Percentiles rank a stretch among this genome's conserved stretches.
Conservation (phyloP, 2,113 vertebrate genomes). For the Platysteira castanea region DNA sequence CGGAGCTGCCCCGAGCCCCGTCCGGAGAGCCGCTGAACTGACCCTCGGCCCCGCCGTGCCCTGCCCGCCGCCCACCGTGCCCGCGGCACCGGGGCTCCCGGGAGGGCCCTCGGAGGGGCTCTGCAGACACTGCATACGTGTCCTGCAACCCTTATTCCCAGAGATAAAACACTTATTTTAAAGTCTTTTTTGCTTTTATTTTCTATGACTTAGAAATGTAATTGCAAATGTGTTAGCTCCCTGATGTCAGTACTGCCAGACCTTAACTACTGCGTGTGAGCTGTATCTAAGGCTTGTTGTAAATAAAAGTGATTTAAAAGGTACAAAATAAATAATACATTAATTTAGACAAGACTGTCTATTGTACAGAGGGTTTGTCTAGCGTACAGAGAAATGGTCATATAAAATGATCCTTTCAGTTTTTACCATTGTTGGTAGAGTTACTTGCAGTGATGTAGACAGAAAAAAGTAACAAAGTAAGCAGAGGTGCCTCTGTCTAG, state of each 20-base stretch:
- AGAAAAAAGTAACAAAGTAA: not conserved
- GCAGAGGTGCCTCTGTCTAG: not conserved
- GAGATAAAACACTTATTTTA: conserved; percentile 56
- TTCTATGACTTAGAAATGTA: conserved; percentile 49
- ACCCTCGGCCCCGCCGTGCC: not conserved
- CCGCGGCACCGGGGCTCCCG: not conserved
- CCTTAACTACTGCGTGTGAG: conserved; percentile 54
- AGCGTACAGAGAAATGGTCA: not conserved
- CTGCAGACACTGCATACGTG: conserved; percentile 4
- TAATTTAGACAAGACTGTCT: conserved; percentile 53
- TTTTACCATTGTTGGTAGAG: not conserved
- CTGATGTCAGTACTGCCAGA: conserved; percentile 44
- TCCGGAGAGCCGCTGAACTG: not conserved
- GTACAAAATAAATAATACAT: conserved; percentile 63
- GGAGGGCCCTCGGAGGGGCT: not conserved
- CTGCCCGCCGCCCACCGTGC: not conserved
- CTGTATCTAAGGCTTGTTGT: conserved; percentile 68
- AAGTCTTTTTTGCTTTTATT: conserved; percentile 5
- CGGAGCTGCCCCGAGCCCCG: not conserved
- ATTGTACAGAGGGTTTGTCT: not conserved
- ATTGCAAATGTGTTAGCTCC: conserved; percentile 33
- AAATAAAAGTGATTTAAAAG: conserved; percentile 71
- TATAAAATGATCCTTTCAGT: not conserved
- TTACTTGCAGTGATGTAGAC: not conserved
- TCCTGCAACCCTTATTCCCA: not conserved